A percentile compares a stretch with the other conserved stretches of the same genome.
Conservation (phyloP, 2,888 invertebrate genomes). For the Hedychridium roseum region DNA sequence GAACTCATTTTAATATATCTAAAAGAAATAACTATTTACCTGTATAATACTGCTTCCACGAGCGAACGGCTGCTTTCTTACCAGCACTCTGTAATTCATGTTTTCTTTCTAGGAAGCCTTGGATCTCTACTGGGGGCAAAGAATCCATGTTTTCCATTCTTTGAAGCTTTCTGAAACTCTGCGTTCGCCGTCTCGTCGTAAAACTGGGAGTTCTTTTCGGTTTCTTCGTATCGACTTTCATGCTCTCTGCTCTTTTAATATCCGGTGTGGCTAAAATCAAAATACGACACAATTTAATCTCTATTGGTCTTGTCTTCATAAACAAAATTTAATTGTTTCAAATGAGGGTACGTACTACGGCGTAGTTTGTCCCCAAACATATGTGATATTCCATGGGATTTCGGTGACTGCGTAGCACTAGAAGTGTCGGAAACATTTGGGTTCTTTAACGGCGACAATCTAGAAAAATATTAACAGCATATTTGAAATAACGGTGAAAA, state of each 20-base stretch:
- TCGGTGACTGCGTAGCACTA: conserved; percentile 63
- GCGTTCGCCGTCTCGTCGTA: conserved; percentile 88
- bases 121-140: conserved; percentile 91
- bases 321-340: conserved; percentile 9
- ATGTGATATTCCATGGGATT: conserved; percentile 70
- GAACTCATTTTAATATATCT: conserved; percentile 1
- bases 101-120: conserved; percentile 91
- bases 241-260: conserved; percentile 87
- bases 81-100: conserved; percentile 94
- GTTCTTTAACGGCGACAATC: conserved; percentile 46
- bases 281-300: conserved; percentile 3
- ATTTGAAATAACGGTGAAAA: conserved; percentile 5
- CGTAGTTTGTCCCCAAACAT: conserved; percentile 74
- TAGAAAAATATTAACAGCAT: conserved; percentile 9
- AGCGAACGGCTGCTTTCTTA: conserved; percentile 91
- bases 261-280: conserved; percentile 58
- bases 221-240: conserved; percentile 83
- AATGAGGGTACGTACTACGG: conserved; percentile 60
- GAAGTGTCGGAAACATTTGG: conserved; percentile 26
- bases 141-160: conserved; percentile 68
- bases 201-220: conserved; percentile 94
- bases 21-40: conserved; percentile 43
- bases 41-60: conserved; percentile 95
- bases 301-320: too few species aligned
- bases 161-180: conserved; percentile 82